Base-by-base conservation (phyloP, 2,797 vertebrate species). In the Pristis pectinata region DNA sequence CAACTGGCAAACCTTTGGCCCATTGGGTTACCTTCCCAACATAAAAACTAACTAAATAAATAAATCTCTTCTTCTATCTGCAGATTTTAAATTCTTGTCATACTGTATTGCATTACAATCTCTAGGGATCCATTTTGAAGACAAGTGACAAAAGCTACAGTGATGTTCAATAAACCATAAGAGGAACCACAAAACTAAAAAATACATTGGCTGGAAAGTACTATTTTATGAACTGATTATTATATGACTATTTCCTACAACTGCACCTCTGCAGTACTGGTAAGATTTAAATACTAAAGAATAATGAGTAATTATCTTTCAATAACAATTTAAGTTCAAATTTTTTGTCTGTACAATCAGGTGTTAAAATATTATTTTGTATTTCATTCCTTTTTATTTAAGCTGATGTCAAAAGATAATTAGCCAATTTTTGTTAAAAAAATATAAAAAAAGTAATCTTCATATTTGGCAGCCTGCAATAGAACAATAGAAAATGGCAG, bases 31-130 rank as follows among this genome's bases (percentile, higher is more conserved):
- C 61, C 85, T 89, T 89, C 34, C n/a, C 85, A 89, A 64, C 59
- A 89, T 64, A 17, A 64, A 89, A 89, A 89, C 56, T 64, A 89
- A 89, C 56, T 64, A 64, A 64, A 89, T 89, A 89, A 89, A 89
- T 89, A 64, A 89, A 89, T 56, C 85, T 89, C 56, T 89, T 89
- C 17, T 37, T 34, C 61, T 89, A 89, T 61, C 19, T 89, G 56
- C 56, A 37, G 59, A 89, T 89, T 89, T 89, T 89, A 89, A 89
- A 89, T 89, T 89, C 89, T 89, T 89, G 85, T 89, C 59, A 64
- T 64, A 89, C 85, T 89, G 56, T 89, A 89, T 89, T 89, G 85
- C 59, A 89, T 89, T 89, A 64, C 85, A 64, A n/a, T 61, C 85
- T 61, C 85, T 37, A 64, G 85, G 85, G 85, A 89, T 89, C 64